Evolutionary conservation across 1,140 invertebrate genomes (phyloP), one percentile per base, ranked within the genome.

Genomic region (Aphelenchoides avenae): DNA sequence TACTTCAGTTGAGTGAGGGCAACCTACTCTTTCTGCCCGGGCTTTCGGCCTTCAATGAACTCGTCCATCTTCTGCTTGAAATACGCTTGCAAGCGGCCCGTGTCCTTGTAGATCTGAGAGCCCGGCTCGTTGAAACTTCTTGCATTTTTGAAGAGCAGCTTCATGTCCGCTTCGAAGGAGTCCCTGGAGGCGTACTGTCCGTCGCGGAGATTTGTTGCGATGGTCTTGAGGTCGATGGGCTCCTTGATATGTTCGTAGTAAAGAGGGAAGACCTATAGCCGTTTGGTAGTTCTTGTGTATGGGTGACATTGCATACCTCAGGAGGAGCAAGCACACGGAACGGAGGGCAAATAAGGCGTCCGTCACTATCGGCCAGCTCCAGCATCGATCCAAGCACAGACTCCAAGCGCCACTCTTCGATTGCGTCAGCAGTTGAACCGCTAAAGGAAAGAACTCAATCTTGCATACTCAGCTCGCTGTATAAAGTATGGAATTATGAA

Each of bases 211-310:
- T 90, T 91, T 41, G 89, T 86, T 0, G 87, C 85, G 60, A 99
- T 96, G 63, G 86, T 87, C 70, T 94, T 91, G 85, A 99, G 87
- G 77, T 98, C 92, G 70, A 98, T 92, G 1, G 94, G 94, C 62
- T 88, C 87, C 73, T 93, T 93, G 27, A 98, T 97, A 0, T 96
- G 86, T 78, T 98, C 91, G 76, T 94, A 98, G 78, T 97, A 98
- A 76, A 94, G 89, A 1, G 92, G 91, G 78, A 95, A 94, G 30
- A 61, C 57, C 57, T 60, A 20, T 24, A 58, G 36, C 26, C 63
- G 70, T 5, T 11, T 40, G 46, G 20, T n/a, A 11, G 13, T 7
- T 27, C 31, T 22, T 15, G 26, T 18, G 20, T 22, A 61, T 60
- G 65, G n/a, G 2, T 2, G 3, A 30, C 36, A 59, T 22, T 26